Percentiles rank a stretch among this genome's conserved stretches.
phyloP scores from a whole-genome alignment of 2,113 vertebrate species.

The Gymnarchus niloticus region DNA sequence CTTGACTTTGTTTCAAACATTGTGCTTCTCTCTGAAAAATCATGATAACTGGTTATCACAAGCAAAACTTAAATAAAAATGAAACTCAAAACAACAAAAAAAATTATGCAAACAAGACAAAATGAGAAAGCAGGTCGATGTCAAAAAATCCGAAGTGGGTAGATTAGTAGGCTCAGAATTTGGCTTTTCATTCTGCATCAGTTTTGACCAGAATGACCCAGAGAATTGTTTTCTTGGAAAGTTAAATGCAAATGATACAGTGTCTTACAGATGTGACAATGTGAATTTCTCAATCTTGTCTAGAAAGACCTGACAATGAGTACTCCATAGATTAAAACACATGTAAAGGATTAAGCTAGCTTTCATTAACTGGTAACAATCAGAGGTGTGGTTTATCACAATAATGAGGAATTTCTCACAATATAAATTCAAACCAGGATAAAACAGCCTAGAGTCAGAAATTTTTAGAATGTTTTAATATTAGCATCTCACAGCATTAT shows the following conservation, averaged over 20 bases:
- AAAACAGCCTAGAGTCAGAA: background rate
- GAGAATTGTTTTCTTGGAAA: background rate
- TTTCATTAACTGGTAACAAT: slow-evolving; percentile 44
- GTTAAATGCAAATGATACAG: background rate
- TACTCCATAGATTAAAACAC: slow-evolving; percentile 16
- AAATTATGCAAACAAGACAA: background rate
- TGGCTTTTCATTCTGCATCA: slow-evolving; percentile 5
- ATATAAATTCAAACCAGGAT: slow-evolving; percentile 25
- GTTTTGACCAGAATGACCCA: background rate
- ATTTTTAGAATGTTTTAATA: background rate
- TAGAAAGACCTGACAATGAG: background rate
- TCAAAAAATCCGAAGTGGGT: background rate
- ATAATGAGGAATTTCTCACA: slow-evolving; percentile 58
- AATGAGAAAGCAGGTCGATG: background rate
- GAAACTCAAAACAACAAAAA: background rate
- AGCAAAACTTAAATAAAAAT: background rate
- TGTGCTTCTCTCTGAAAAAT: background rate
- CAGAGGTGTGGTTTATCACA: slow-evolving; percentile 45
- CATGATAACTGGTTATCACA: background rate
- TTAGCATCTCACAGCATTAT: background rate
- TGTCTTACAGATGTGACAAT: slow-evolving; percentile 8
- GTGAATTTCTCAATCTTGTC: background rate
- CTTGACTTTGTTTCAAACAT: background rate
- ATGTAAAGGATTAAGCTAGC: slow-evolving; percentile 40
- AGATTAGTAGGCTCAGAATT: background rate